Conservation (phyloP, 2,888 invertebrate genomes). For the Stenurella melanura region DNA sequence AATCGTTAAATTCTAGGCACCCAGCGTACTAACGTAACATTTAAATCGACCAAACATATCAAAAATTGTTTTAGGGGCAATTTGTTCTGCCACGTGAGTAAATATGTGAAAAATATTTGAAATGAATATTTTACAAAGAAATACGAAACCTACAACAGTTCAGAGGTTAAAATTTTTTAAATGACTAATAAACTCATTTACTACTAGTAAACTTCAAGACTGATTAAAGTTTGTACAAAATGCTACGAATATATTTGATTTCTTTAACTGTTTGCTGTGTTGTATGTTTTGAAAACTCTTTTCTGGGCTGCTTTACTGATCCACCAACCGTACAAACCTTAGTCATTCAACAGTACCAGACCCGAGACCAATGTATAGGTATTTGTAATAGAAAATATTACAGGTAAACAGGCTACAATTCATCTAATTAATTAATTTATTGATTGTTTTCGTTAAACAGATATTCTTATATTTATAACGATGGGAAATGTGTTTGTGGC, state of each 20-base stretch:
- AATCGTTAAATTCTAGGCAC: constrained; percentile 13
- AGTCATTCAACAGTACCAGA: constrained; percentile 53
- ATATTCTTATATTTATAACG: constrained; percentile 61
- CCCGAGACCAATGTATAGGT: constrained; percentile 57
- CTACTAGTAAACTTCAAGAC: constrained; percentile 45
- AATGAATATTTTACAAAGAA: constrained; percentile 1
- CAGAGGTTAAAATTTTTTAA: constrained; percentile 10
- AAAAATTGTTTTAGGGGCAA: constrained; percentile 8
- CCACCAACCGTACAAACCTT: constrained; percentile 50
- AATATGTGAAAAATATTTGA: constrained; percentile 1
- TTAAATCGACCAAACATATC: constrained; percentile 30
- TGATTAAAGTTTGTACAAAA: constrained; percentile 46
- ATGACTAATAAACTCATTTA: constrained; percentile 32
- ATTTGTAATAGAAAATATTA: constrained; percentile 62
- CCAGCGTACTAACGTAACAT: not conserved
- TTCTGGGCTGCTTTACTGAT: constrained; percentile 64
- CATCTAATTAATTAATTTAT: not conserved
- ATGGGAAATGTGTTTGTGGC: constrained; percentile 63
- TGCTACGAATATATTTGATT: constrained; percentile 43
- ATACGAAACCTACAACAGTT: not conserved
- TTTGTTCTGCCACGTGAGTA: constrained; percentile 17
- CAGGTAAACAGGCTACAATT: constrained; percentile 54
- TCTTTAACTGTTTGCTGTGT: constrained; percentile 36
- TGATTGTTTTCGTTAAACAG: constrained; percentile 49
- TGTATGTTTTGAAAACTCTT: constrained; percentile 45